A percentile compares a stretch with the other conserved stretches of the same genome.
Evolutionary conservation across 2,113 vertebrate genomes (phyloP).

Genomic region (Thermophis baileyi): DNA sequence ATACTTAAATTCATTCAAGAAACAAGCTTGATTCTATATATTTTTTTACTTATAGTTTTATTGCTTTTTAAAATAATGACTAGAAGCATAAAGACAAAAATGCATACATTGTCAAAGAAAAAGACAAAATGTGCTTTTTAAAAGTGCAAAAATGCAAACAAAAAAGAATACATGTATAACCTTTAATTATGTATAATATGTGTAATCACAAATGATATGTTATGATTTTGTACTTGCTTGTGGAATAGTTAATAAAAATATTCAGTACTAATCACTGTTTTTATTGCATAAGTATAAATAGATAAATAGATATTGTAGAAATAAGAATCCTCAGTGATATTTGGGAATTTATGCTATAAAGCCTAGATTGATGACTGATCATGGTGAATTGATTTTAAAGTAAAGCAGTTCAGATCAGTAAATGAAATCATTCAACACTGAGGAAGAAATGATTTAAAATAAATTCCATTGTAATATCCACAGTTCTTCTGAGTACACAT

Average conservation of each 20-base stretch:
- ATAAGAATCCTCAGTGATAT: neutral
- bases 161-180: neutral
- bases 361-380: neutral
- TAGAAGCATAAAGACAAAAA: neutral
- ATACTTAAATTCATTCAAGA: neutral
- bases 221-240: constrained; percentile 1
- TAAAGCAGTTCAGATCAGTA: constrained; percentile 18
- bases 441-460: neutral
- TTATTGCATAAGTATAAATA: constrained; percentile 9
- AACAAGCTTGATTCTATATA: neutral
- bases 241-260: constrained; percentile 29
- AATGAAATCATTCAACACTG: neutral
- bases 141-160: neutral
- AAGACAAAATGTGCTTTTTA: too few relatives aligned
- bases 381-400: neutral
- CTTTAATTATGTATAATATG: neutral
- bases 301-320: constrained; percentile 1
- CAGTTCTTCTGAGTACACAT: neutral
- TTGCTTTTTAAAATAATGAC: neutral
- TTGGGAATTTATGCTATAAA: constrained; percentile 10
- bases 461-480: neutral
- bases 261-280: neutral
- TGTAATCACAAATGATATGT: neutral
- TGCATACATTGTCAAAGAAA: too few relatives aligned
- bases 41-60: neutral